Evolutionary conservation across 1,140 invertebrate genomes (phyloP), one percentile per base, ranked within the genome.

Genomic region (Steinernema feltiae): DNA sequence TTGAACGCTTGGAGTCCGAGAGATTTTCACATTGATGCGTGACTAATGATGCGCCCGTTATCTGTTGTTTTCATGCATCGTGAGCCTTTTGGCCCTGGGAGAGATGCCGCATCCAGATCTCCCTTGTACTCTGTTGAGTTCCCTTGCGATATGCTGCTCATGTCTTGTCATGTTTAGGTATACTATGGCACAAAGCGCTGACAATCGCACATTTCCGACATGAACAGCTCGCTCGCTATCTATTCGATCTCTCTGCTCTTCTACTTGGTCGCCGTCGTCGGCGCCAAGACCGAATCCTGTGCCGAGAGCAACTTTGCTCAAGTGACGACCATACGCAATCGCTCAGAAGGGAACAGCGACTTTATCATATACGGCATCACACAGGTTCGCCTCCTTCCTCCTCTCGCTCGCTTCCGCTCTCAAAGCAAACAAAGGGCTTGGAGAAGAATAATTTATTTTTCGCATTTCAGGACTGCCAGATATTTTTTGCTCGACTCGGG

Each of bases 31-130:
- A 63, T 63, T 63, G 53, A 63, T 63, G 53, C 53, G 53, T 63
- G 53, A 63, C 53, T 63, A 63, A 63, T 63, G 53, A 63, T 63
- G 53, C 24, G 53, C 53, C 53, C 53, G 53, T 63, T 63, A 63
- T 63, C 53, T 63, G 53, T 63, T 63, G 53, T 63, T 63, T 63
- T 63, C 53, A 63, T 63, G 53, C 53, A 3, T 63, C 53, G 53
- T 63, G 53, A n/a, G 7, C n/a, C 53, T 63, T 63, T 63, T 12
- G 12, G 53, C 15, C 24, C 24, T 63, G 15, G 53, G 53, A 63
- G 24, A 3, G 12, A 27, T 3, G 53, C 15, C 12, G 53, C 7
- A 63, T 15, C 24, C 53, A 27, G 53, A 27, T 21, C 15, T 15
- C 53, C 15, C 2, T 15, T 7, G 15, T 7, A 63, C 15, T 27